Evolutionary conservation across 2,113 vertebrate genomes (phyloP), one percentile per base, ranked within the genome.

Genomic region (Serinus canaria): DNA sequence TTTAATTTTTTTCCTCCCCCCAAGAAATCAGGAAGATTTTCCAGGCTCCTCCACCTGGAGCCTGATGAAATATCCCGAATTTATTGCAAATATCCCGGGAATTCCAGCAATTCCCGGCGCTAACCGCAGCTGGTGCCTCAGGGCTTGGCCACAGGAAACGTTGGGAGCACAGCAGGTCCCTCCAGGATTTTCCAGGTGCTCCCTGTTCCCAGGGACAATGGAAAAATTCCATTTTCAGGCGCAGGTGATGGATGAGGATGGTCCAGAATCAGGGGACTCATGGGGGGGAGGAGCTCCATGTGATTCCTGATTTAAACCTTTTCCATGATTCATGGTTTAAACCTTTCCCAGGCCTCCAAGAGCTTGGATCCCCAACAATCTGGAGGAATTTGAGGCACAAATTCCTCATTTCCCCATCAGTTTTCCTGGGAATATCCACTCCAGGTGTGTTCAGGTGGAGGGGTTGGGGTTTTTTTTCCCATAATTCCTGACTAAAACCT

Each of bases 171-270:
- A 35, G 2, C 39, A 59, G 41, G 53, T 77, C n/a, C 28, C 53
- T 55, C 17, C 31, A 7, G 25, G 50, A 6, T 9, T 49, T 92
- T 62, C 24, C 25, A 39, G 56, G 31, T 2, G 44, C 18, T 75
- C 23, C 52, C 30, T 1, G 10, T 0, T 3, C 60, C 64, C 1
- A 0, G 10, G n/a, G 49, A 30, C 44, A 70, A 55, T 6, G 20
- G 31, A 24, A 31, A 18, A 30, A 3, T 25, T 17, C 30, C 33
- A 13, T 43, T n/a, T 16, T 6, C 52, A 27, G 18, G 52, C 7
- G 7, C 6, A 22, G 22, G n/a, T 27, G 44, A n/a, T n/a, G 39
- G 52, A 68, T 17, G 1, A 44, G 50, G 55, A 35, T 11, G 62
- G 63, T 67, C 66, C 46, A 58, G 14, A 66, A 39, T 39, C 62